These are phyloP conservation scores for Eospalax fontanierii DNA, from an alignment of 2,797 vertebrate genomes.

Conservation along the genomic window DNA sequence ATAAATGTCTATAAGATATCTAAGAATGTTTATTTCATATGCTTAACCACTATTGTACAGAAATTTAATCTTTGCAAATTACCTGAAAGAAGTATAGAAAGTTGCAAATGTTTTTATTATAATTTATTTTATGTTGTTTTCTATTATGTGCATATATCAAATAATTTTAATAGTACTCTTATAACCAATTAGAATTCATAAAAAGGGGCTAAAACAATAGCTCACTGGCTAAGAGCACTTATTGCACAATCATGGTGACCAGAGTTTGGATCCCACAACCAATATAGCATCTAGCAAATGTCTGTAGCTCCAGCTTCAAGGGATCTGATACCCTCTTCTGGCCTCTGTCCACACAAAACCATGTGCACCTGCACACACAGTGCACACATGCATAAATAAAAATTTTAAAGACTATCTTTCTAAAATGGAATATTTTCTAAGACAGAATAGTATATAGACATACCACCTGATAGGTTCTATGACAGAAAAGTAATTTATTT, in stretches of 20 bases:
- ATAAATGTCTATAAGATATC: slow-evolving; percentile 24
- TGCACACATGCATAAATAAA: too few relatives aligned
- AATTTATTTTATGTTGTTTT: background rate
- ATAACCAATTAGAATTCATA: background rate
- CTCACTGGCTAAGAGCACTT: background rate
- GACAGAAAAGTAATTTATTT: background rate
- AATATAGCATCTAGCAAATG: background rate
- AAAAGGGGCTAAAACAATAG: background rate
- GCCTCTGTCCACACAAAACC: too few relatives aligned
- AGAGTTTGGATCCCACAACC: background rate
- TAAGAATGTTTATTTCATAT: background rate
- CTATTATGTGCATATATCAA: too few relatives aligned
- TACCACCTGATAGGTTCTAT: background rate
- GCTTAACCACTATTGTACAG: background rate
- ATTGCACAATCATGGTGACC: background rate
- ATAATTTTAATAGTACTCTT: background rate
- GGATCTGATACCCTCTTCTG: too few relatives aligned
- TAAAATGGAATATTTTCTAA: background rate
- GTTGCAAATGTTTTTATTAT: background rate
- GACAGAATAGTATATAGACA: background rate
- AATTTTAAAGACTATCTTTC: too few relatives aligned
- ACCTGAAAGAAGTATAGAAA: background rate
- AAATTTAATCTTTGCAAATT: background rate
- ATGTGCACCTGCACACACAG: too few relatives aligned
- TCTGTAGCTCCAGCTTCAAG: background rate